A percentile compares a stretch with the other conserved stretches of the same genome.
Evolutionary conservation across 1,140 invertebrate species (phyloP).

Genomic region (Drosophila bifasciata): DNA sequence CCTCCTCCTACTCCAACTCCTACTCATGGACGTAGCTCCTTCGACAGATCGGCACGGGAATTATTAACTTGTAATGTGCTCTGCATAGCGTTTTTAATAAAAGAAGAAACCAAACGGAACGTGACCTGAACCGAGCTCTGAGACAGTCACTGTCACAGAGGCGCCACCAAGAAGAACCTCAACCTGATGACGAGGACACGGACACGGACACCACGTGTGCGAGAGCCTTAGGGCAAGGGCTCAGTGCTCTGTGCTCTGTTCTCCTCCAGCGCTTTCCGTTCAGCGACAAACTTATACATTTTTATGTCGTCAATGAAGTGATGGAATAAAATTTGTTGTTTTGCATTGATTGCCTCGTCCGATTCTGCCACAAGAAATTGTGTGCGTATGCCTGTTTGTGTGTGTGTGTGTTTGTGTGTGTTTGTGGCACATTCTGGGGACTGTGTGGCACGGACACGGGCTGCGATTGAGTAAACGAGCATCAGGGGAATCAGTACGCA

Average conservation of each 20-base stretch:
- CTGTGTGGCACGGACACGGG: slow-evolving; percentile 9
- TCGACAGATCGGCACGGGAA: slow-evolving; percentile 65
- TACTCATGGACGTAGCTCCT: slow-evolving; percentile 8
- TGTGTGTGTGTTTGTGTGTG: neutral
- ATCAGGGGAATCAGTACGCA: slow-evolving; percentile 70
- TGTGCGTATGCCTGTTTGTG: too few species aligned
- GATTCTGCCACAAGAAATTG: slow-evolving; percentile 21
- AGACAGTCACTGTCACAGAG: slow-evolving; percentile 10
- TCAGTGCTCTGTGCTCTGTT: neutral
- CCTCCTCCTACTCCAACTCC: slow-evolving; percentile 7
- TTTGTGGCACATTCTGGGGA: too few species aligned
- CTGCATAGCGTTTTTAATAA: slow-evolving; percentile 83
- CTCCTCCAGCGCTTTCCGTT: too few species aligned
- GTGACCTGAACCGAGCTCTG: slow-evolving; percentile 57
- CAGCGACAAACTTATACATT: slow-evolving; percentile 65
- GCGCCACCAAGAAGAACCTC: slow-evolving; percentile 23
- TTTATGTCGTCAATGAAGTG: slow-evolving; percentile 80
- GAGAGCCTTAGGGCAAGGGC: slow-evolving; percentile 54
- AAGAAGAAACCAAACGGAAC: slow-evolving; percentile 68
- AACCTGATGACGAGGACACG: slow-evolving; percentile 67
- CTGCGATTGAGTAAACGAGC: slow-evolving; percentile 79
- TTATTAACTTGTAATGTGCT: slow-evolving; percentile 83
- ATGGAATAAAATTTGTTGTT: slow-evolving; percentile 73
- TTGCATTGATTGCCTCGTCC: slow-evolving; percentile 78
- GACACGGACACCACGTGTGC: slow-evolving; percentile 60